Evolutionary conservation across 2,888 invertebrate genomes (phyloP), one percentile per base, ranked within the genome.

Genomic region (Heliconius hortense): DNA sequence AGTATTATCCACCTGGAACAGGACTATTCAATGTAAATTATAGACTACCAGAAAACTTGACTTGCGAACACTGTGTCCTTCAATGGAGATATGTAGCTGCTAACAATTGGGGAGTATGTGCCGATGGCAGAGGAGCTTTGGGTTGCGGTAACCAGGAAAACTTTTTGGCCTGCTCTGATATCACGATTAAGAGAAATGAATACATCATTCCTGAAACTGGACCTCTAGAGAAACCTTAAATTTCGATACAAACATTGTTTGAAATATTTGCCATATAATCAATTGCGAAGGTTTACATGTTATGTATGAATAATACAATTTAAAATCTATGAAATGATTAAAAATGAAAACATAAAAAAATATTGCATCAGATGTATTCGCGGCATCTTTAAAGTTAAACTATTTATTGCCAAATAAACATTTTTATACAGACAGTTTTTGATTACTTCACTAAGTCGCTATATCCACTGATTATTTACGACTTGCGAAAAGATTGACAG

Each of bases 101-200:
- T 0, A 97, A 97, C 85, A 97, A 97, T 86, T 97, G 97, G 97
- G 97, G 97, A 0, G 92, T 89, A 35, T 97, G 97, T 82, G 89
- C 88, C 0, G 95, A 96, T 83, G 96, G 96, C 0, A 95, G 95
- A 62, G 96, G 96, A 63, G 96, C 95, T 0, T 95, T 98, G 0
- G 98, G 98, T 0, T 98, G 98, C 83, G 98, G 98, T 0, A 95
- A 96, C 1, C 98, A 98, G 86, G 98, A 98, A 87, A 96, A 97
- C 82, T 98, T 98, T 84, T 94, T 97, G 1, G 96, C 97, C 0
- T 98, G 98, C 82, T 96, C 97, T 0, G 97, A 98, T 83, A 96
- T 97, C 31, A 87, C 95, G 8, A 96, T 98, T 48, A 95, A 95
- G 2, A 39, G 39, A 39, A 60, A 10, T 10, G 13, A 48, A 26